These are phyloP conservation scores for Phylloscopus whistleri DNA, from an alignment of 2,113 vertebrate genomes.

Conservation along the genomic window DNA sequence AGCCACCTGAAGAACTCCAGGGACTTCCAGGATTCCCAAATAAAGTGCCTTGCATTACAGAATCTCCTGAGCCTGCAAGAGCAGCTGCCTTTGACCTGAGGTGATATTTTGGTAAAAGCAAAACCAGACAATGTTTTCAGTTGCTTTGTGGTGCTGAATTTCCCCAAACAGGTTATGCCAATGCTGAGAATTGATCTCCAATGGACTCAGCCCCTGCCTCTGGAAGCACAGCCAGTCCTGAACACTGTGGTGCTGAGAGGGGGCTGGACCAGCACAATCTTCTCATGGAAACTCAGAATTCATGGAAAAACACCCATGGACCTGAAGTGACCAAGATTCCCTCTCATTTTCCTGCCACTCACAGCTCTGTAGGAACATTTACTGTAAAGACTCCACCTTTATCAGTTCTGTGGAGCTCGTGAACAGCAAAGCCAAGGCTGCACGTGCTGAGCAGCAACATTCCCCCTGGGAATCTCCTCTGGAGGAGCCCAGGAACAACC, in stretches of 20 bases:
- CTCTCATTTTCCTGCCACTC: background rate
- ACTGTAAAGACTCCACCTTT: background rate
- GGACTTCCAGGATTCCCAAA: background rate
- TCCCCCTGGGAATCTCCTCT: background rate
- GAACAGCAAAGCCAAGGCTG: background rate
- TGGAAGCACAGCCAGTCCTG: background rate
- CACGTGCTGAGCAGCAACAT: fast-evolving
- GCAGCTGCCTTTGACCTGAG: background rate
- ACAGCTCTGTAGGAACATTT: background rate
- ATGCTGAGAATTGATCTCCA: background rate
- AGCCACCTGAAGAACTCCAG: background rate
- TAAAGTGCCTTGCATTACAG: background rate
- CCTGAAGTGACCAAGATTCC: background rate
- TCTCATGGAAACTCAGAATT: background rate
- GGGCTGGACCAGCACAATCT: fast-evolving
- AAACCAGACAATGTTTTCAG: background rate
- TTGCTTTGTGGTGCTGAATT: background rate
- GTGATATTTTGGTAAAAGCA: background rate
- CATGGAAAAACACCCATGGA: background rate
- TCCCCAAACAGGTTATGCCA: background rate
- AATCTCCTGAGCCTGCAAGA: background rate
- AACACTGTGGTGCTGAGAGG: fast-evolving
- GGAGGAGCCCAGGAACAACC: background rate
- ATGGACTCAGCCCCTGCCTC: background rate
- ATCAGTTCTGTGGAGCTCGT: background rate